phyloP scores from a whole-genome alignment of 2,888 invertebrate species.

The Chironomus tentans region DNA sequence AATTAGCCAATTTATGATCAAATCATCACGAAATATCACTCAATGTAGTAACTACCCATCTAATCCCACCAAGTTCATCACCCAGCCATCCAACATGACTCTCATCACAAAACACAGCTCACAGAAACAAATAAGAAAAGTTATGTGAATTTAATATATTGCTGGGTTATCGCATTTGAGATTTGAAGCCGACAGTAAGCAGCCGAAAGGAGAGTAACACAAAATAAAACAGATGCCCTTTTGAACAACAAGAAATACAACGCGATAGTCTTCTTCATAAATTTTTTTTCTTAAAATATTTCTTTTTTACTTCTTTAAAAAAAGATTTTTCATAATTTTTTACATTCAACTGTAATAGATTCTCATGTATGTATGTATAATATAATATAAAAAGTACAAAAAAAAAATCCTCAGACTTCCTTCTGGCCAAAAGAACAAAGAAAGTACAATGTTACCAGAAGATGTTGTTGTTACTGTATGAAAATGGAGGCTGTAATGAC shows the following conservation, averaged over 20 bases:
- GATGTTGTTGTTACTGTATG: slow-evolving; percentile 13
- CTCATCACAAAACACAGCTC: too few relatives aligned
- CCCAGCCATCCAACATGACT: too few relatives aligned
- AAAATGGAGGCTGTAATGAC: background rate
- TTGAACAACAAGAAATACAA: slow-evolving; percentile 13
- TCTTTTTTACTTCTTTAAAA: background rate
- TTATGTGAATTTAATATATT: slow-evolving; percentile 27
- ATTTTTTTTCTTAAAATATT: slow-evolving; percentile 3
- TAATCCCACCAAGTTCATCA: background rate
- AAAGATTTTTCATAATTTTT: background rate
- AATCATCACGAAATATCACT: too few relatives aligned
- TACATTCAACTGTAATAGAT: background rate
- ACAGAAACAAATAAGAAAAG: background rate
- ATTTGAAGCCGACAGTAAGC: slow-evolving; percentile 9
- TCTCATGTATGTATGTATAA: background rate
- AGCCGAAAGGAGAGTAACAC: slow-evolving; percentile 24
- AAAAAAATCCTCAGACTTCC: background rate
- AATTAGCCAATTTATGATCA: too few relatives aligned
- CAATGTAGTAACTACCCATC: too few relatives aligned
- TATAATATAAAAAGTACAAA: background rate
- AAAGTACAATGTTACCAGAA: too few relatives aligned
- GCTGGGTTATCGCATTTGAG: slow-evolving; percentile 25
- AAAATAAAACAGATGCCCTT: slow-evolving; percentile 28
- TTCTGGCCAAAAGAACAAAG: background rate
- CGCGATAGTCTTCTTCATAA: slow-evolving; percentile 14